These are phyloP conservation scores for Pseudocheirus occidentalis DNA, from an alignment of 2,797 vertebrate genomes.

Conservation along the genomic window DNA sequence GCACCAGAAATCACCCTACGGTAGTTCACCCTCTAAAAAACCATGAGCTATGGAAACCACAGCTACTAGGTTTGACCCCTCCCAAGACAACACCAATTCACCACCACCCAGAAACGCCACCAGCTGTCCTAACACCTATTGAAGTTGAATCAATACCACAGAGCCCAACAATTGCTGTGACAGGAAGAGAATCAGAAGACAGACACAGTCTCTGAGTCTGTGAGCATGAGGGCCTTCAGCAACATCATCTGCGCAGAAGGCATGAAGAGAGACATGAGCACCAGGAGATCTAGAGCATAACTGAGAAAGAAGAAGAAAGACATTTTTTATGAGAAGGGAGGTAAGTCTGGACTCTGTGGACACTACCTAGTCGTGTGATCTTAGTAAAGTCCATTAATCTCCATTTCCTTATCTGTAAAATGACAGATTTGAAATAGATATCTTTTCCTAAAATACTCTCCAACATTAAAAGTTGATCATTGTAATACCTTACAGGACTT, in stretches of 20 bases:
- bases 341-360: background rate
- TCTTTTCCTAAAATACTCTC: background rate
- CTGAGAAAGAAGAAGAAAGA: background rate
- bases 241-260: background rate
- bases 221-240: background rate
- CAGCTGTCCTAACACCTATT: background rate
- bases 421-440: background rate
- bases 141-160: background rate
- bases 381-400: background rate
- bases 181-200: background rate
- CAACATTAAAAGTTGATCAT: background rate
- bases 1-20: background rate
- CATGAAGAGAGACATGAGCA: background rate
- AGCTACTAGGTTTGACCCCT: background rate
- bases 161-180: background rate
- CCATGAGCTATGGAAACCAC: background rate
- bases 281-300: background rate
- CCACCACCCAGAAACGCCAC: background rate
- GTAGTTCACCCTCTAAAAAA: background rate
- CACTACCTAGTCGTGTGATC: background rate
- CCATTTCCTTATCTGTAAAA: background rate
- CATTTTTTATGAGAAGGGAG: background rate
- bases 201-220: background rate
- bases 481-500: background rate
- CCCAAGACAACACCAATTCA: background rate